Conservation (phyloP, 2,888 invertebrate genomes). For the Caenorhabditis uteleia region DNA sequence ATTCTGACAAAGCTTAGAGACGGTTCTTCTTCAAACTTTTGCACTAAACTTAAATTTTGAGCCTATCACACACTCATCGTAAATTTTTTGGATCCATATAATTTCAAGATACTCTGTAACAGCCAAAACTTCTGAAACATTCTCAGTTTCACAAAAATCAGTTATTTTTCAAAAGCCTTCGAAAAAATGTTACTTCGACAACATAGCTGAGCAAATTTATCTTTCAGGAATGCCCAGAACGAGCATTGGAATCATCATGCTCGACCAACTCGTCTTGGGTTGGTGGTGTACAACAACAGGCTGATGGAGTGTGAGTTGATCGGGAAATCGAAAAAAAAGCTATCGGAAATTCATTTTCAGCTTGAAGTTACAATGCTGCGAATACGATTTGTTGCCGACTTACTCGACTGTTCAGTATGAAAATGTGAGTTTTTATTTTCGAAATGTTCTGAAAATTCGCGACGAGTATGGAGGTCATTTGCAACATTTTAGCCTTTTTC, state of each 20-base stretch:
- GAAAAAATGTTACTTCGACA: too few species aligned
- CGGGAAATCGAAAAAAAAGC: not conserved
- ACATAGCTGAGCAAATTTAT: too few species aligned
- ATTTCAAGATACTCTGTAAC: not conserved
- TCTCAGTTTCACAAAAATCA: not conserved
- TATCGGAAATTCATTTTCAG: constrained; percentile 11
- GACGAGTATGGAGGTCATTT: not conserved
- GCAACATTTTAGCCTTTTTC: too few species aligned
- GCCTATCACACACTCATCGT: too few species aligned
- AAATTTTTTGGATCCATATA: too few species aligned
- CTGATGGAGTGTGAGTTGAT: constrained; percentile 54
- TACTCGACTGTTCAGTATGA: constrained; percentile 58
- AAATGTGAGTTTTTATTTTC: constrained; percentile 36
- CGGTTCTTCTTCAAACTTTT: too few species aligned
- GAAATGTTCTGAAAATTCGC: not conserved
- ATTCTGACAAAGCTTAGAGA: too few species aligned
- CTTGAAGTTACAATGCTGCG: constrained; percentile 64
- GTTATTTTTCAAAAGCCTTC: too few species aligned
- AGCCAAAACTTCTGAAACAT: not conserved
- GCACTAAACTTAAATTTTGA: too few species aligned
- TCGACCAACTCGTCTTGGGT: constrained; percentile 46
- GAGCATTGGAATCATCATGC: constrained; percentile 30
- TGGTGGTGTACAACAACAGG: constrained; percentile 52
- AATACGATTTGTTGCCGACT: constrained; percentile 56
- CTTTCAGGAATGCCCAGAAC: constrained; percentile 48